A percentile compares a stretch with the other conserved stretches of the same genome.
Evolutionary conservation across 2,888 invertebrate genomes (phyloP).

Genomic region (Monopis laevigella): DNA sequence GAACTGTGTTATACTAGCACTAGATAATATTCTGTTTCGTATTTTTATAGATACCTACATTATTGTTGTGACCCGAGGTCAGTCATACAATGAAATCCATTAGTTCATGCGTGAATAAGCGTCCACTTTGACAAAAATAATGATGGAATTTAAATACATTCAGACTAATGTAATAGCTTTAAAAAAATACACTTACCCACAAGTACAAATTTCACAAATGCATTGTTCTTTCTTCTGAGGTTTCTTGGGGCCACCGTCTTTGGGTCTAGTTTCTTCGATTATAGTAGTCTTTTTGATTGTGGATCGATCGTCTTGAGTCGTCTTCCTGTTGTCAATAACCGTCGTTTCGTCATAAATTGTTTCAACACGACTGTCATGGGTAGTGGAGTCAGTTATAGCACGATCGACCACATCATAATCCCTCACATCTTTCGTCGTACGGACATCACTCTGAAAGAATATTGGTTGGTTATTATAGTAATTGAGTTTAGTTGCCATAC

Average conservation of each 20-base stretch:
- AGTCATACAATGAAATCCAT: no score
- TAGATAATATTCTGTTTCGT: no score
- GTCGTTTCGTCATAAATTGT: conserved; percentile 42
- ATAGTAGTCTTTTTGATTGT: conserved; percentile 42
- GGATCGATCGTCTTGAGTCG: conserved; percentile 54
- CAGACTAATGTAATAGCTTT: no score
- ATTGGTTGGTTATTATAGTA: no score
- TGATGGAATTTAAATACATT: no score
- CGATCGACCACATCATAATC: conserved; percentile 62
- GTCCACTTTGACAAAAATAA: no score
- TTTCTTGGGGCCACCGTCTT: conserved; percentile 50
- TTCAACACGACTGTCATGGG: conserved; percentile 49
- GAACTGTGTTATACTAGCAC: no score
- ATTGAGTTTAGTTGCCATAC: no score
- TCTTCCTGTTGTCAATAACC: conserved; percentile 36
- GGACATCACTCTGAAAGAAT: conserved; percentile 65
- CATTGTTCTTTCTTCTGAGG: conserved; percentile 77
- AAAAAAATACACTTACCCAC: conserved; percentile 80
- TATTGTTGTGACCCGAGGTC: no score
- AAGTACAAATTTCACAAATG: conserved; percentile 90
- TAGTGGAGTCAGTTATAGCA: conserved; percentile 53
- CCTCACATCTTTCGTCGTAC: conserved; percentile 53
- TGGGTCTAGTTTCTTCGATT: conserved; percentile 46
- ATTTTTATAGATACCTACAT: no score
- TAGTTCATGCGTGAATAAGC: no score